Evolutionary conservation across 1,140 invertebrate genomes (phyloP).

Genomic region (Chymomyza costata): DNA sequence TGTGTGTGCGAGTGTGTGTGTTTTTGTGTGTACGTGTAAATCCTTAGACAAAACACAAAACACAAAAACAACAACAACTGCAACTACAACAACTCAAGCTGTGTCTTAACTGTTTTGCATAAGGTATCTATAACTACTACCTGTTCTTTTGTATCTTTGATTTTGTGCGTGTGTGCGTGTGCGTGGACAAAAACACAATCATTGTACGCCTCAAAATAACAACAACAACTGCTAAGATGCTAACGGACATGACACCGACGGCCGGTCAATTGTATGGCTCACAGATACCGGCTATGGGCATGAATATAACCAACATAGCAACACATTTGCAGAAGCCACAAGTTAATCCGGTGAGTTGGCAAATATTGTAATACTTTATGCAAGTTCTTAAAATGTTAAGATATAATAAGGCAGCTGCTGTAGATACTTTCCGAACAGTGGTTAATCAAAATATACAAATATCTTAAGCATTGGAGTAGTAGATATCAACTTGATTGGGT

Average conservation of each 20-base stretch:
- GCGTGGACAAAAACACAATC: slow-evolving; percentile 40
- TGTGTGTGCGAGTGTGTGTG: slow-evolving; percentile 30
- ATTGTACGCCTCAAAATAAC: slow-evolving; percentile 56
- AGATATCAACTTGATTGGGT: too few species aligned
- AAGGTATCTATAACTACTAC: neutral
- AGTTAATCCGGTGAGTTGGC: slow-evolving; percentile 73
- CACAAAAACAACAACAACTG: slow-evolving; percentile 10
- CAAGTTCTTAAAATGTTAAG: too few species aligned
- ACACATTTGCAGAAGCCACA: slow-evolving; percentile 74
- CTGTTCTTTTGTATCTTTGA: slow-evolving; percentile 8
- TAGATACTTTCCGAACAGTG: too few species aligned
- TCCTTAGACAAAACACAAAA: slow-evolving; percentile 27
- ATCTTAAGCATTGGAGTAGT: too few species aligned
- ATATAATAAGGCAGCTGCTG: too few species aligned
- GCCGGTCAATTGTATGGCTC: slow-evolving; percentile 78
- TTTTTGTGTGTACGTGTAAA: slow-evolving; percentile 27
- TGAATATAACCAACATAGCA: slow-evolving; percentile 77
- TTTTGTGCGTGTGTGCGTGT: too few species aligned
- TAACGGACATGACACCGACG: slow-evolving; percentile 78
- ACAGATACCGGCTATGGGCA: slow-evolving; percentile 78
- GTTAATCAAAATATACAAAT: too few species aligned
- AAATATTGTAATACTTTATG: too few species aligned
- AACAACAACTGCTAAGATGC: slow-evolving; percentile 70
- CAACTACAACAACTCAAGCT: slow-evolving; percentile 1
- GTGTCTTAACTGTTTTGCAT: too few species aligned